Evolutionary conservation across 2,888 invertebrate genomes (phyloP), one percentile per base, ranked within the genome.

Genomic region (Dryomyza anilis): DNA sequence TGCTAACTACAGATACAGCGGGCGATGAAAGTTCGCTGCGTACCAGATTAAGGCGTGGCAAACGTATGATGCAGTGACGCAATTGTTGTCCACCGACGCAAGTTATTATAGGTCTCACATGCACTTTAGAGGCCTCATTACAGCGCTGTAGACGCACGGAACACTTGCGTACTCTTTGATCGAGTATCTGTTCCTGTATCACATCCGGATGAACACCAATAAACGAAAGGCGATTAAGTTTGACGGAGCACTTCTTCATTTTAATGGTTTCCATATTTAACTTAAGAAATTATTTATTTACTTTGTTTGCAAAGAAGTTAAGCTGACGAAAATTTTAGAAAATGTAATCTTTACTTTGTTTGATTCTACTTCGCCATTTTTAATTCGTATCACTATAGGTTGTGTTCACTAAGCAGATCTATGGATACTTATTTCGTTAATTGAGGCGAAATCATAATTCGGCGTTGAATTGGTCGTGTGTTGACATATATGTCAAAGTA

Each of bases 1-100:
- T 62, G 36, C 62, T 67, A 4, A 72, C 71, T 5, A 74, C 73
- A 27, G 79, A 79, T 16, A 68, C 72, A 55, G 78, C 74, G 0
- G 79, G 78, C 1, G 68, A 73, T 4, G 76, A 71, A 3, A 73
- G 58, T 33, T 79, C 79, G 21, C 72, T 77, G 60, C 72, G 75
- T 0, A 70, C 72, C 14, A 70, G 50, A 8, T 79, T 76, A 4
- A 77, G 48, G 0, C 77, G 72, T 12, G 79, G 78, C 5, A 77
- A 67, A 4, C 79, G 73, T 3, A 77, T 78, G 60, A 73, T 71
- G 48, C 77, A 79, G 0, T 71, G 75, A 3, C 77, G 72, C 1
- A 65, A 66, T 4, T 64, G 69, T 19, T 72, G 68, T 4, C 69
- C 66, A 19, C 50, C 60, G 10, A 5, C 25, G 29, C 39, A 3